Percentiles rank a stretch among this genome's conserved stretches.
phyloP scores from a whole-genome alignment of 2,113 vertebrate genomes.

The Brachirus orientalis region DNA sequence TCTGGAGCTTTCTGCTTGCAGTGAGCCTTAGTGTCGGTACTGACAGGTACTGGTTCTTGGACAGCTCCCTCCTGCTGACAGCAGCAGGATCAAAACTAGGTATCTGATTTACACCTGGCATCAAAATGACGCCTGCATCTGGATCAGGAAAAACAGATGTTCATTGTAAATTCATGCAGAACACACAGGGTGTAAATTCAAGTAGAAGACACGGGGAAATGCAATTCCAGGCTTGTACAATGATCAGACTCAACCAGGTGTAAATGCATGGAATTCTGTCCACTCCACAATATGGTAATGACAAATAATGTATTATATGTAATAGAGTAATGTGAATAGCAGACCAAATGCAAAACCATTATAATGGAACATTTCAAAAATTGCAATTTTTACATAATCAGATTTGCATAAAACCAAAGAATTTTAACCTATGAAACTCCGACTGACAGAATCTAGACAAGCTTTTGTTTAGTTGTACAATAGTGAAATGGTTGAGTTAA shows the following conservation, averaged over 20 bases:
- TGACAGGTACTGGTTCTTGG: neutral
- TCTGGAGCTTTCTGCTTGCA: neutral
- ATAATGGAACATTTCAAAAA: too few species aligned
- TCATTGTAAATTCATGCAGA: neutral
- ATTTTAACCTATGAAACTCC: too few species aligned
- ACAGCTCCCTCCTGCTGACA: conserved; percentile 11
- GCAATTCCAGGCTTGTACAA: neutral
- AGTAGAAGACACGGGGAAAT: neutral
- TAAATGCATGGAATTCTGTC: neutral
- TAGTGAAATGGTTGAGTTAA: too few species aligned
- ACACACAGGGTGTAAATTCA: neutral
- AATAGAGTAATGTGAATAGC: neutral
- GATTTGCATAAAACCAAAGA: too few species aligned
- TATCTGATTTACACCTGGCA: neutral
- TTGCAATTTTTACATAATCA: too few species aligned
- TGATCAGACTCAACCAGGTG: conserved; percentile 3
- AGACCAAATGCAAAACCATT: too few species aligned
- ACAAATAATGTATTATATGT: neutral
- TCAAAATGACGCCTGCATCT: neutral
- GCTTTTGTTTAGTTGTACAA: too few species aligned
- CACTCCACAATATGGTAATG: neutral
- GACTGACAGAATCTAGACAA: too few species aligned
- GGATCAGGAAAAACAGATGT: neutral
- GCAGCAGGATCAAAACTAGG: neutral
- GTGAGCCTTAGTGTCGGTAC: neutral